Evolutionary conservation across 2,113 vertebrate species (phyloP), one percentile per base, ranked within the genome.

Genomic region (Stomatorhinus ivindoensis): DNA sequence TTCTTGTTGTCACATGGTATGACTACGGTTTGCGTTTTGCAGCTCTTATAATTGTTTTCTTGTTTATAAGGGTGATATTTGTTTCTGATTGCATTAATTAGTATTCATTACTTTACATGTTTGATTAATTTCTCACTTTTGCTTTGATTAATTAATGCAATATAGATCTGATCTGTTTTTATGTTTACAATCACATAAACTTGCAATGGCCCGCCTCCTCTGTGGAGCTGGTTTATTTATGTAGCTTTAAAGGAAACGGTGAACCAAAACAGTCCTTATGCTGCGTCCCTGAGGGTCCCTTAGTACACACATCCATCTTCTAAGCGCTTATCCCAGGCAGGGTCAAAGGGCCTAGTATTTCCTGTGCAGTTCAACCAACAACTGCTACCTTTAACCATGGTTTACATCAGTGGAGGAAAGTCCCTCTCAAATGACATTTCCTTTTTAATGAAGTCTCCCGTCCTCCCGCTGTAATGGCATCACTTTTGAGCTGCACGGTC

Each of bases 361-460:
- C 35, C 73, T 19, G 73, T 80, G 73, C 31, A 42, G 15, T 80
- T 80, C 17, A 80, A 17, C 69, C 69, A 39, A 39, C 69, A 76
- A 42, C 35, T 80, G 82, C 21, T 46, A n/a, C 82, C 44, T 84
- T 47, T 84, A 84, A 44, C 80, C n/a, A 35, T 0, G 5, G 50
- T 87, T 87, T 21, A 51, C 31, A 50, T 87, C 48, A 55, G 24
- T 42, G 17, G 21, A 44, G 80, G 21, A 24, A 83, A 84, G 48
- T 53, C 85, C n/a, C 85, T 35, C 55, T 87, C 44, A 87, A 55
- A 87, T 31, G 27, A 87, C 85, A 87, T 87, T 87, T 61, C 24
- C 44, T 35, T 39, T 27, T 76, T 88, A 76, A 88, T 35, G 44
- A 88, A 44, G 58, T 53, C 15, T 53, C 69, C 47, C 31, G 3